phyloP scores from a whole-genome alignment of 2,113 vertebrate genomes.

The Prionailurus bengalensis region DNA sequence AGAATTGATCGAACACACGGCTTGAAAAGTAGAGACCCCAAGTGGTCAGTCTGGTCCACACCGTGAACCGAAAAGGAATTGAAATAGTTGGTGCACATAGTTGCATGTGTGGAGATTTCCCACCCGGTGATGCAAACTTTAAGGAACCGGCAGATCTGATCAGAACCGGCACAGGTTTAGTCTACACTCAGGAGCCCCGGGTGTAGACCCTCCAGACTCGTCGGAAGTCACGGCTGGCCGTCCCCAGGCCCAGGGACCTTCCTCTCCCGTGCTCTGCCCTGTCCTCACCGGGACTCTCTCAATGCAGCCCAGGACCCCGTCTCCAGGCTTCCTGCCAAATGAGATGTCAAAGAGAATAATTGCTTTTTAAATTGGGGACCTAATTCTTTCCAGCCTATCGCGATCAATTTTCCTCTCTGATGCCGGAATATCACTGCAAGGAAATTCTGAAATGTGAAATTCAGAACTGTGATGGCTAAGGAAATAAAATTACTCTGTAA shows the following conservation, averaged over 20 bases:
- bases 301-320: neutral
- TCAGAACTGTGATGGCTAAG: neutral
- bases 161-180: fast-evolving
- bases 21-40: fast-evolving
- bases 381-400: constrained; percentile 51
- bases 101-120: neutral
- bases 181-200: fast-evolving
- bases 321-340: constrained; percentile 26
- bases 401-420: neutral
- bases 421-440: neutral
- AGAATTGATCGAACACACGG: neutral
- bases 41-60: neutral
- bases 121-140: neutral
- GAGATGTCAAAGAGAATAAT: constrained; percentile 55
- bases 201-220: neutral
- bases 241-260: fast-evolving
- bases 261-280: neutral
- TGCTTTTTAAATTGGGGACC: constrained; percentile 61
- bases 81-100: neutral
- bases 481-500: constrained; percentile 4
- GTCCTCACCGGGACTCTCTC: neutral
- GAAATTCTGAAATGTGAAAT: neutral
- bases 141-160: neutral
- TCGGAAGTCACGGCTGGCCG: fast-evolving
- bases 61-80: neutral